Conservation (phyloP, 2,797 vertebrate species). For the Pitangus sulphuratus region DNA sequence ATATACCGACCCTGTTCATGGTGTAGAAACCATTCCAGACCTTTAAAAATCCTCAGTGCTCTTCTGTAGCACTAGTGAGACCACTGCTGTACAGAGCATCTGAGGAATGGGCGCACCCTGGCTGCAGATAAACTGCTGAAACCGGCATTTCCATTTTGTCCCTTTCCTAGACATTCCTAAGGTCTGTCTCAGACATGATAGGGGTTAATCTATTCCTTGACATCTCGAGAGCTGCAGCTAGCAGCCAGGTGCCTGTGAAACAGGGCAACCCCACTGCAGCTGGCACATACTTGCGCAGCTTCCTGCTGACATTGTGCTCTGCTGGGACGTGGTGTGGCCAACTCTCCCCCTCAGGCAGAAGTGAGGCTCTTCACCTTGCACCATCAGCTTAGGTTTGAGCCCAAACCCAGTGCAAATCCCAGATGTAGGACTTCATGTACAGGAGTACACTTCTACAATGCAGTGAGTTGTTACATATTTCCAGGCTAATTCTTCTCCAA, state of each 20-base stretch:
- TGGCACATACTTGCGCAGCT: background rate
- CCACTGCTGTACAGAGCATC: background rate
- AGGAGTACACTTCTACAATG: background rate
- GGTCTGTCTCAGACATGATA: background rate
- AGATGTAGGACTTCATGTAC: background rate
- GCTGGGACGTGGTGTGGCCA: background rate
- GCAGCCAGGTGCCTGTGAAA: background rate
- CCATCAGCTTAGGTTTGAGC: background rate
- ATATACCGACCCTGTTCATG: background rate
- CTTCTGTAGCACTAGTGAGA: background rate
- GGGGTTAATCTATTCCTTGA: background rate
- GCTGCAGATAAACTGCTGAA: background rate
- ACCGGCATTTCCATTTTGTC: background rate
- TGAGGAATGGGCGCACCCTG: background rate
- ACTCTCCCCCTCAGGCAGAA: background rate
- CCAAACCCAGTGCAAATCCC: background rate
- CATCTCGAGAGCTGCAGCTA: background rate
- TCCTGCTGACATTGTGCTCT: background rate
- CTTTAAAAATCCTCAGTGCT: background rate
- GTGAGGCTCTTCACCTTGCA: accelerated
- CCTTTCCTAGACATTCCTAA: background rate
- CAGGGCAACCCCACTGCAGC: background rate
- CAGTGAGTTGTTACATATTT: background rate
- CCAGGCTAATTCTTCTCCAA: background rate
- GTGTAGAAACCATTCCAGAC: background rate